phyloP scores from a whole-genome alignment of 2,888 invertebrate species.

The Lithosia quadra region DNA sequence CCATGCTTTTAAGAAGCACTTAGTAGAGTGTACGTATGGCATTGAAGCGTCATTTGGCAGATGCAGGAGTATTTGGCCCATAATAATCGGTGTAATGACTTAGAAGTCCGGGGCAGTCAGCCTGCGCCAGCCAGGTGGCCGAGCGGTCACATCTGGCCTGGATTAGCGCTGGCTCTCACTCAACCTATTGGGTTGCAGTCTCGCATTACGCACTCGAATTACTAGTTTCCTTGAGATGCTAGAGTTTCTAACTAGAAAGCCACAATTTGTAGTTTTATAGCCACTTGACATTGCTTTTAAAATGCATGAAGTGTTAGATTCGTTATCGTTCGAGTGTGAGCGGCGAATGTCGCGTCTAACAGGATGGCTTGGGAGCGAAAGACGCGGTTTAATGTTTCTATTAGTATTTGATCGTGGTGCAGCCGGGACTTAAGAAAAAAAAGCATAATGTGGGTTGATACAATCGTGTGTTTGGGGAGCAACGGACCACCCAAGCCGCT shows the following conservation, averaged over 20 bases:
- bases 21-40: conserved; percentile 16
- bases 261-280: conserved; percentile 41
- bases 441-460: conserved; percentile 67
- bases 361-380: conserved; percentile 19
- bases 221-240: conserved; percentile 67
- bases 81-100: conserved; percentile 82
- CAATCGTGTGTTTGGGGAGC: conserved; percentile 62
- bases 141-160: conserved; percentile 72
- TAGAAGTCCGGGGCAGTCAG: conserved; percentile 78
- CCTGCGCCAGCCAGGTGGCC: conserved; percentile 55
- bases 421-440: conserved; percentile 60
- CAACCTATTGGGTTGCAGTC: conserved; percentile 72
- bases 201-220: conserved; percentile 70
- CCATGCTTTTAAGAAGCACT: conserved; percentile 19
- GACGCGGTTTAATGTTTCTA: conserved; percentile 57
- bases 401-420: conserved; percentile 64
- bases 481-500: conserved; percentile 70
- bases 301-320: conserved; percentile 50
- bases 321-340: conserved; percentile 35
- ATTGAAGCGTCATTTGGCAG: conserved; percentile 73
- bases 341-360: conserved; percentile 21
- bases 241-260: conserved; percentile 66
- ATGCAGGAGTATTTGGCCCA: conserved; percentile 71
- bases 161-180: conserved; percentile 66
- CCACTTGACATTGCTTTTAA: conserved; percentile 61